These are phyloP conservation scores for Rhodinocichla rosea DNA, from an alignment of 2,113 vertebrate genomes.

Conservation along the genomic window DNA sequence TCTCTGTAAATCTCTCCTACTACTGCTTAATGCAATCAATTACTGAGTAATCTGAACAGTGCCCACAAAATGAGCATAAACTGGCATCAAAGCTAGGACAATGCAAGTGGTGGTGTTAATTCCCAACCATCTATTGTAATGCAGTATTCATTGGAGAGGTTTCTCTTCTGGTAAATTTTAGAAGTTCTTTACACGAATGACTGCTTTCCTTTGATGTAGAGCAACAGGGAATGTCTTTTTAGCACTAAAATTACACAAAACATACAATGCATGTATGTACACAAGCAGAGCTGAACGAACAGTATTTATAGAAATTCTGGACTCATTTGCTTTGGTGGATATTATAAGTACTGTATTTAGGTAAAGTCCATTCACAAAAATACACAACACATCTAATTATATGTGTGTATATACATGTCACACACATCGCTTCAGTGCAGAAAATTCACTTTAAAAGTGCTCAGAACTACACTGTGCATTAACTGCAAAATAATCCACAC, in stretches of 20 bases:
- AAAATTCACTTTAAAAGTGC: background rate
- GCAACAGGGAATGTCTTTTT: background rate
- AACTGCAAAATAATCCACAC: background rate
- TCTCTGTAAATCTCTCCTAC: constrained; percentile 27
- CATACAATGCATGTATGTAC: background rate
- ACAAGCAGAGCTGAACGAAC: background rate
- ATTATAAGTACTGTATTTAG: background rate
- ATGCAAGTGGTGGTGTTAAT: background rate
- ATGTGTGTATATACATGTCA: background rate
- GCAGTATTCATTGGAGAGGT: background rate
- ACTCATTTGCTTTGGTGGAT: background rate
- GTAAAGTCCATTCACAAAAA: background rate
- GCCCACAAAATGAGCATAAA: constrained; percentile 50
- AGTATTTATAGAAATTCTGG: background rate
- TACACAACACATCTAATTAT: background rate
- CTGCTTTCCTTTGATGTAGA: background rate
- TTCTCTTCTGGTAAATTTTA: constrained; percentile 4
- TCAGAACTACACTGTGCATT: background rate
- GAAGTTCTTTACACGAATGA: background rate
- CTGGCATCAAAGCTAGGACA: constrained; percentile 26
- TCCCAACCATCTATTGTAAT: constrained; percentile 5
- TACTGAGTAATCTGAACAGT: constrained; percentile 50
- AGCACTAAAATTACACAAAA: background rate
- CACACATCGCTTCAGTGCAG: background rate
- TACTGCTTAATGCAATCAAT: constrained; percentile 60